phyloP scores from a whole-genome alignment of 2,113 vertebrate genomes.

The Phylloscopus trochilus region DNA sequence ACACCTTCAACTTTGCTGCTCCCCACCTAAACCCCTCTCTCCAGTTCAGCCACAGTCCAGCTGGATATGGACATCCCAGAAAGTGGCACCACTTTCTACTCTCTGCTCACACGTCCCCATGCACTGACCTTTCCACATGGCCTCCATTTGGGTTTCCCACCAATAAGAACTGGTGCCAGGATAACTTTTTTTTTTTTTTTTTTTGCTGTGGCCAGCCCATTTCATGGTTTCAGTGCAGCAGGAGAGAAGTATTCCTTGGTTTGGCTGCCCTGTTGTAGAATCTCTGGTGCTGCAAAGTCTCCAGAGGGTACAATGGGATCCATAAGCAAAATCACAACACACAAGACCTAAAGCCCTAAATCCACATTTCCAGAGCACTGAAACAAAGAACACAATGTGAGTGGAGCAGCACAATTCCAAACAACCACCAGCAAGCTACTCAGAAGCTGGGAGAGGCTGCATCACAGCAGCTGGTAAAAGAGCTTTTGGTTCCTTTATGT shows the following conservation, averaged over 20 bases:
- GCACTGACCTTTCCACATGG: not conserved
- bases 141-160: not conserved
- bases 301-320: not conserved
- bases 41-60: not conserved
- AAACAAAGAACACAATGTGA: not conserved
- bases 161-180: not conserved
- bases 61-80: not conserved
- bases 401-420: not conserved
- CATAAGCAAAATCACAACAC: not conserved
- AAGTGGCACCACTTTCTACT: not conserved
- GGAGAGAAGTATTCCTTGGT: not conserved
- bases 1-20: not conserved
- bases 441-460: not conserved
- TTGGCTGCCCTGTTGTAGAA: not conserved
- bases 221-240: not conserved
- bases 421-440: not conserved
- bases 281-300: not conserved
- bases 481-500: not conserved
- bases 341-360: not conserved
- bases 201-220: not conserved
- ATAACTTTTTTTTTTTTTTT: not conserved
- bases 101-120: not conserved
- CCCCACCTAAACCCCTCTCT: not conserved
- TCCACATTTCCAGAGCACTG: not conserved
- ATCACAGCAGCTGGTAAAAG: not conserved